Evolutionary conservation across 2,113 vertebrate species (phyloP), one percentile per base, ranked within the genome.

Genomic region (Rousettus leschenaultii): DNA sequence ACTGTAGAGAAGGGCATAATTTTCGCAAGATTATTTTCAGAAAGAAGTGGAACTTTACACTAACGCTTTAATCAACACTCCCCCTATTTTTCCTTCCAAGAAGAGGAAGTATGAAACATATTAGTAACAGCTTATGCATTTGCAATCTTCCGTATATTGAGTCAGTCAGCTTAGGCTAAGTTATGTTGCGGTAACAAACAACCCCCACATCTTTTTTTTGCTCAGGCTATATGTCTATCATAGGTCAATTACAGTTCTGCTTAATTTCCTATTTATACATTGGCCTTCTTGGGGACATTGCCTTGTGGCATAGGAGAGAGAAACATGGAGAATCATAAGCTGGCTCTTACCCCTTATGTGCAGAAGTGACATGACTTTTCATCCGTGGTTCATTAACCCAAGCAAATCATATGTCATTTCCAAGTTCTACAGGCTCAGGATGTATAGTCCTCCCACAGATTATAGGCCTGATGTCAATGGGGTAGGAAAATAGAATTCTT

Each of bases 41-140:
- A 88, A 87, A 97, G 48, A 96, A 89, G 43, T 82, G 87, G 75
- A 91, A 55, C 35, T 97, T 96, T 78, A 53, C 78, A 43, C 88
- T 94, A 86, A 65, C 84, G 55, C 80, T 95, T 15, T 92, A 38
- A 51, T 96, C 63, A 97, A 95, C 71, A 68, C 63, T 68, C 92
- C 80, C 79, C 87, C 40, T 61, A 1, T 35, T 73, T 71, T 80
- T 71, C 66, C 55, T 57, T 79, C 70, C 26, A 93, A 89, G 77
- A 88, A 7, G 43, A 77, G 18, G 55, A 40, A 28, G 13, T 45
- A 10, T 26, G 43, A 95, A 86, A 75, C 14, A 15, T 14, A 12
- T 28, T 22, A 71, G 43, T 26, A 89, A 84, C 18, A 53, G 21
- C 77, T 48, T 68, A 10, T 26, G 9, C 59, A 45, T 78, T 43